A percentile compares a stretch with the other conserved stretches of the same genome.
These are phyloP conservation scores for Tangara arthus DNA, from an alignment of 2,797 vertebrate species.

Conservation along the genomic window DNA sequence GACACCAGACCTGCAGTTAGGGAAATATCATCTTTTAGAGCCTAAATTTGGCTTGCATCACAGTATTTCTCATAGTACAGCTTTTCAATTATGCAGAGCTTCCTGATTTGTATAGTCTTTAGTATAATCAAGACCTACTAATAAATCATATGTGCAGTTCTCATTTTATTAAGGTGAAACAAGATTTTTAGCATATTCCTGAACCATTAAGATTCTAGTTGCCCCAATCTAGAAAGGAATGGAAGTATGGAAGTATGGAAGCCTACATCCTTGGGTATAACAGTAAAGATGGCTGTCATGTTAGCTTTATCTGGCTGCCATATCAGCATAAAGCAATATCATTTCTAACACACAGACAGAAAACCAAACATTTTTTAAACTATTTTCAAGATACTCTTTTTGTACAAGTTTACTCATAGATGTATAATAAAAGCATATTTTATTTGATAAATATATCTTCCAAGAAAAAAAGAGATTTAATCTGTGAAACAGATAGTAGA, in stretches of 20 bases:
- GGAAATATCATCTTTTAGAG: neutral
- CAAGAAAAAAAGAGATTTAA: neutral
- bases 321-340: neutral
- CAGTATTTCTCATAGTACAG: neutral
- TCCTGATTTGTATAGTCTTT: neutral
- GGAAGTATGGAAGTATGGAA: neutral
- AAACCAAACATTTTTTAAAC: neutral
- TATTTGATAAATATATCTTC: neutral
- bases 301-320: neutral
- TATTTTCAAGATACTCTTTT: neutral
- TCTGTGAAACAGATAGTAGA: rapidly evolving
- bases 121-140: neutral
- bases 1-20: neutral
- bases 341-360: neutral
- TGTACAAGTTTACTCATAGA: neutral
- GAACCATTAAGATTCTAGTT: neutral
- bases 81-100: neutral
- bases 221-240: neutral
- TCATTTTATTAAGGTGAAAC: neutral
- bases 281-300: neutral
- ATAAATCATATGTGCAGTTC: neutral
- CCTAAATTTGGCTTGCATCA: neutral
- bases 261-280: neutral
- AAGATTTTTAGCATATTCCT: neutral
- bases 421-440: neutral